Percentiles rank a stretch among this genome's conserved stretches.
Evolutionary conservation across 1,140 invertebrate genomes (phyloP).

Genomic region (Venustaconcha ellipsiformis): DNA sequence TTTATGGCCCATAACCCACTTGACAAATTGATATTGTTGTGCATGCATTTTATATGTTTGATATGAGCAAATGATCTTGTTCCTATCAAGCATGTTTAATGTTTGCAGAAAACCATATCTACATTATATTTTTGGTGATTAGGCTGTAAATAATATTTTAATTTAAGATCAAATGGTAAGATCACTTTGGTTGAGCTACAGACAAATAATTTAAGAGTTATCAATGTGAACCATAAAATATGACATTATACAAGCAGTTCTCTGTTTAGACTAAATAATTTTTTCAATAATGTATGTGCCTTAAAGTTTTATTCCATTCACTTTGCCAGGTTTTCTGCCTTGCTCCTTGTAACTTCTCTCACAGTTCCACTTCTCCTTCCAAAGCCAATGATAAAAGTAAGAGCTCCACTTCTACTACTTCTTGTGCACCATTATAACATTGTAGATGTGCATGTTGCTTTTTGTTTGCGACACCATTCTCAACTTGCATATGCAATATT

Average conservation of each 20-base stretch:
- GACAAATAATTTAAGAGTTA: background rate
- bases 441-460: too few species aligned
- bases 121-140: background rate
- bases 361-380: constrained; percentile 42
- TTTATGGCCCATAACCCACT: too few species aligned
- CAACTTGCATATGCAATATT: too few species aligned
- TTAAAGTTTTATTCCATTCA: constrained; percentile 29
- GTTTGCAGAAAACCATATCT: too few species aligned
- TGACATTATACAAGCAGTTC: background rate
- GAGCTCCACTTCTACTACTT: background rate
- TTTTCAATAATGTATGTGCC: background rate
- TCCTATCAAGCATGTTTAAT: too few species aligned
- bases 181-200: constrained; percentile 1
- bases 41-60: too few species aligned
- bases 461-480: too few species aligned
- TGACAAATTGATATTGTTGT: too few species aligned
- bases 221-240: background rate
- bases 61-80: too few species aligned
- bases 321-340: constrained; percentile 47
- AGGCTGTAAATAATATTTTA: background rate
- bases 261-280: background rate
- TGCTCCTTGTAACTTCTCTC: constrained; percentile 49
- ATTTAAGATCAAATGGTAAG: background rate
- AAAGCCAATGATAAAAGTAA: constrained; percentile 51
- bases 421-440: too few species aligned